Evolutionary conservation across 2,888 invertebrate species (phyloP), one percentile per base, ranked within the genome.

Genomic region (Leptothorax acervorum): DNA sequence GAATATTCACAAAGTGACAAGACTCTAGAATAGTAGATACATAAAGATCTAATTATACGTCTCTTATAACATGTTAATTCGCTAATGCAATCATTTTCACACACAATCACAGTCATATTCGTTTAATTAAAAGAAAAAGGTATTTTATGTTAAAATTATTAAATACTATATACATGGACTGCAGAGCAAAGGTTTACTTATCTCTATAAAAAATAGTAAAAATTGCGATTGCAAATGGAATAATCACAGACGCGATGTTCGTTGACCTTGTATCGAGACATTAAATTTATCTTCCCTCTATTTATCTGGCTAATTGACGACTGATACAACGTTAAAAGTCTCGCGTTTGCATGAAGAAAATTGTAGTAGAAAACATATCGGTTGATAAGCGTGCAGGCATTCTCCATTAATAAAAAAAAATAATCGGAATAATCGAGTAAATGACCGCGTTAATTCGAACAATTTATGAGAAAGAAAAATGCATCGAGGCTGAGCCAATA

Each of bases 1-100:
- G 57, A 79, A 71, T 79, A 70, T 60, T 79, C 48, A 60, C 48
- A 35, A 60, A 60, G 1, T 23, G 57, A 48, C 57, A 70, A 60
- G 60, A 71, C n/a, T 45, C n/a, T 45, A 15, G 12, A 8, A 18
- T 12, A 12, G 55, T 31, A 31, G 12, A 23, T 11, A n/a, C 15
- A 55, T 15, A 39, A 78, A 68, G 70, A 70, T n/a, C 39, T 63
- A 63, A 63, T 76, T 68, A n/a, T 11, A 60, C 5, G n/a, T 60
- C 23, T 23, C 23, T 23, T 23, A 5, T 15, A 9, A 57, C n/a
- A 23, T 57, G 45, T 28, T 68, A 57, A 57, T 57, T 60, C 48
- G 45, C 45, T 48, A 23, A 45, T 6, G 23, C 31, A 60, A 60
- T 79, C 11, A 48, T 48, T 60, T 45, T 45, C 31, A 57, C 15